phyloP scores from a whole-genome alignment of 2,113 vertebrate genomes.

The Podocnemis expansa region DNA sequence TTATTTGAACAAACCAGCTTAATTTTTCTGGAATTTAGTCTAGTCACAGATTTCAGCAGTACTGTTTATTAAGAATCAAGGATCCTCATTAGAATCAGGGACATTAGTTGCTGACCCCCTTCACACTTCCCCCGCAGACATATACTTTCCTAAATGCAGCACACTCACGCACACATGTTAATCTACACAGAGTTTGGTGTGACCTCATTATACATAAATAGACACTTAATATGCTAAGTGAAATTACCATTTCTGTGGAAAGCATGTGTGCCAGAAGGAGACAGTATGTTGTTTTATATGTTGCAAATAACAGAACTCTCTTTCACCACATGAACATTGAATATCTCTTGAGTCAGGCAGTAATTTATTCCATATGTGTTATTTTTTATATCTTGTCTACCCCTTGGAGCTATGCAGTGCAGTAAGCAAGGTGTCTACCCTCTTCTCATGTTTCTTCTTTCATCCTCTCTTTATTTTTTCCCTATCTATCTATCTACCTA shows the following conservation, averaged over 20 bases:
- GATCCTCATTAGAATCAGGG: too few relatives aligned
- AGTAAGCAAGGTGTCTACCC: too few relatives aligned
- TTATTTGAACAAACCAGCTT: too few relatives aligned
- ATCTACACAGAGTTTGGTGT: background rate
- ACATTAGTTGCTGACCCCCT: too few relatives aligned
- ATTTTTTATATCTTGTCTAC: conserved; percentile 31
- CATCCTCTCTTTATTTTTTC: too few relatives aligned
- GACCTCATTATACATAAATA: background rate
- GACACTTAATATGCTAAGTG: background rate
- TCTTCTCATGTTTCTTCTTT: too few relatives aligned
- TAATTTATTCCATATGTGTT: background rate
- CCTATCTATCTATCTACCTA: background rate
- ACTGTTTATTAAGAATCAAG: too few relatives aligned
- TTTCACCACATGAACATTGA: background rate
- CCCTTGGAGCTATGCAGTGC: background rate
- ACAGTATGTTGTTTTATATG: background rate
- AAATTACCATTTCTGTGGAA: background rate
- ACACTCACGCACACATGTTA: background rate
- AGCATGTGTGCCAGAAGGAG: too few relatives aligned
- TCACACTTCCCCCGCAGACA: too few relatives aligned
- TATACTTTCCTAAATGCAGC: too few relatives aligned
- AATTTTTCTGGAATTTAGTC: too few relatives aligned
- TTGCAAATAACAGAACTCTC: background rate
- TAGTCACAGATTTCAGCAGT: too few relatives aligned
- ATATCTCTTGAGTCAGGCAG: conserved; percentile 40